phyloP scores from a whole-genome alignment of 2,113 vertebrate genomes.

The Gasterosteus aculeatus region DNA sequence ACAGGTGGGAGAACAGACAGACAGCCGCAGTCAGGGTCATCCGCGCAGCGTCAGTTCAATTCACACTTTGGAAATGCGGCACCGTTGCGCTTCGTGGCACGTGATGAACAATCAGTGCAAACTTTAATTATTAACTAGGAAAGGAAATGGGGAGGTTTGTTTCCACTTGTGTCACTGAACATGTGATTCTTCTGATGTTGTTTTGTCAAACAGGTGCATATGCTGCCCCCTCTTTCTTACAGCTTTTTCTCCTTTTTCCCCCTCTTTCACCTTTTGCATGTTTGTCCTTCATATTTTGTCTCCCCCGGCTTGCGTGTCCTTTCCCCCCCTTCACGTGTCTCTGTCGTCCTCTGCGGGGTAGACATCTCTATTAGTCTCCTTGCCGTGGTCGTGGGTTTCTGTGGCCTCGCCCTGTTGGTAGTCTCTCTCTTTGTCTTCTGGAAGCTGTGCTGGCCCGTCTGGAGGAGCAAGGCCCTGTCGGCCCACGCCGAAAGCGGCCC shows the following conservation, averaged over 20 bases:
- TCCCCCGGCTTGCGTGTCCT: conserved; percentile 39
- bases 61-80: background rate
- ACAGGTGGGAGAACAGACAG: conserved; percentile 62
- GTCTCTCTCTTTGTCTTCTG: conserved; percentile 99
- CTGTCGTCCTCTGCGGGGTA: conserved; percentile 69
- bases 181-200: conserved; percentile 25
- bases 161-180: background rate
- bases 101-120: background rate
- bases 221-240: conserved; percentile 77
- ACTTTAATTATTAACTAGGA: conserved; percentile 1
- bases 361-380: conserved; percentile 98
- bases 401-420: conserved; percentile 93
- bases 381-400: conserved; percentile 97
- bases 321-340: conserved; percentile 18
- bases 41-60: background rate
- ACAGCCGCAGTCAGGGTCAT: background rate
- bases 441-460: conserved; percentile 98
- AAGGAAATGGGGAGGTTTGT: background rate
- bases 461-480: conserved; percentile 91
- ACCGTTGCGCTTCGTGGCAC: background rate
- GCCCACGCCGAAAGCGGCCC: conserved; percentile 79
- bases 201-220: conserved; percentile 57
- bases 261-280: conserved; percentile 72
- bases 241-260: conserved; percentile 72
- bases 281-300: conserved; percentile 76